These are phyloP conservation scores for Pseudopodoces humilis DNA, from an alignment of 2,113 vertebrate species.

Conservation along the genomic window DNA sequence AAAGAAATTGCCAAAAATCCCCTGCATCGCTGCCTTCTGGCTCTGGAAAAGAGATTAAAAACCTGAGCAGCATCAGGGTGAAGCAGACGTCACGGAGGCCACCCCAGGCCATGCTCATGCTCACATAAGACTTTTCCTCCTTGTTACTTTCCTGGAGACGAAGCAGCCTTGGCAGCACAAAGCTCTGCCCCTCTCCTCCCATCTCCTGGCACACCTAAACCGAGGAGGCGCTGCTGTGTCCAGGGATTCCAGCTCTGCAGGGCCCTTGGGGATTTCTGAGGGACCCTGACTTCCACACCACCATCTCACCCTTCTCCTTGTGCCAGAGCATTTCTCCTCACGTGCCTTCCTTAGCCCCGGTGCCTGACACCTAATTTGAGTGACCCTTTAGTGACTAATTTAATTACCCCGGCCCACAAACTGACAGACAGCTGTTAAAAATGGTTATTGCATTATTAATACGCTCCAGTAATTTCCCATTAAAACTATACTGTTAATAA, in stretches of 20 bases:
- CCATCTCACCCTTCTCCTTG: background rate
- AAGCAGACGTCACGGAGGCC: conserved; percentile 9
- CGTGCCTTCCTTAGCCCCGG: background rate
- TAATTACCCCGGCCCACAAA: conserved; percentile 76
- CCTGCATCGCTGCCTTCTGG: conserved; percentile 42
- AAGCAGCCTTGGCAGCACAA: background rate
- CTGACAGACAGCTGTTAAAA: conserved; percentile 82
- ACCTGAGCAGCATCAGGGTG: conserved; percentile 13
- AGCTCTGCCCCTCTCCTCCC: background rate
- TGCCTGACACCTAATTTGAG: conserved; percentile 50
- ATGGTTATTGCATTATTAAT: conserved; percentile 84
- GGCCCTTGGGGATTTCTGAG: background rate
- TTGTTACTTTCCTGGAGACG: background rate
- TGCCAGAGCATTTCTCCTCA: background rate
- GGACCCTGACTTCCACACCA: background rate
- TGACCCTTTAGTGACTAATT: conserved; percentile 78
- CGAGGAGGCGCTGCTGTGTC: background rate
- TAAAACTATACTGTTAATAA: conserved; percentile 83
- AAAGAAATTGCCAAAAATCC: conserved; percentile 28
- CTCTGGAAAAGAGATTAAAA: conserved; percentile 43
- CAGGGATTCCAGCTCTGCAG: rapidly evolving
- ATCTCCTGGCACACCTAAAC: background rate
- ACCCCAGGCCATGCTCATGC: conserved; percentile 7
- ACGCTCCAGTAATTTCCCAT: conserved; percentile 80
- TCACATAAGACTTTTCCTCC: background rate